These are phyloP conservation scores for Endotricha flammealis DNA, from an alignment of 2,888 invertebrate genomes.

Conservation along the genomic window DNA sequence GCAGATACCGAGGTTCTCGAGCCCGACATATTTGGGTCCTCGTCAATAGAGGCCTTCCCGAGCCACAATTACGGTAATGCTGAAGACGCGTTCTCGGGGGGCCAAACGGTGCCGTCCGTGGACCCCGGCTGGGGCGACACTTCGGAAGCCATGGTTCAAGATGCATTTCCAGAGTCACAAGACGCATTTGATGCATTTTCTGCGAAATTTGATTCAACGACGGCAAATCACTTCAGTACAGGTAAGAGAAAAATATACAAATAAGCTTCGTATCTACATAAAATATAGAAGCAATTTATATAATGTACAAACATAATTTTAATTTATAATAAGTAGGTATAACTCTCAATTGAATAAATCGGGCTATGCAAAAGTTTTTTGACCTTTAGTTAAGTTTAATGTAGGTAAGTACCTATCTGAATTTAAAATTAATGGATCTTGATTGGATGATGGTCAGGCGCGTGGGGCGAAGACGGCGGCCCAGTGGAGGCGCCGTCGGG, in stretches of 20 bases:
- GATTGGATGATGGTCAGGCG: conserved; percentile 31
- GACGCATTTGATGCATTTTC: conserved; percentile 91
- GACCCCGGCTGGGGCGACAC: conserved; percentile 45
- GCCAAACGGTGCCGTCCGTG: conserved; percentile 21
- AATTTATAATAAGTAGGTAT: no score
- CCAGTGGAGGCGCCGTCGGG: conserved; percentile 57
- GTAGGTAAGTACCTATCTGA: no score
- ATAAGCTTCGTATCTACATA: no score
- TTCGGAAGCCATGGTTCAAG: conserved; percentile 45
- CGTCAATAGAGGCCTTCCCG: conserved; percentile 19
- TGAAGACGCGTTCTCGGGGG: conserved; percentile 22
- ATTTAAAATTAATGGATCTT: no score
- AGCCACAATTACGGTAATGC: conserved; percentile 15
- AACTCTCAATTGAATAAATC: no score
- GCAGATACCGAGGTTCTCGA: conserved; percentile 17
- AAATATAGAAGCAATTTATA: no score
- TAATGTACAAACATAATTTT: no score
- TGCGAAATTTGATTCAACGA: conserved; percentile 89
- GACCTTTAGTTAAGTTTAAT: no score
- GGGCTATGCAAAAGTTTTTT: no score
- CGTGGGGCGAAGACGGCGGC: conserved; percentile 53
- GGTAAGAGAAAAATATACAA: no score
- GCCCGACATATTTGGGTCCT: conserved; percentile 29
- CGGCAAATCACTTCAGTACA: conserved; percentile 49
- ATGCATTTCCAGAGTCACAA: conserved; percentile 51